phyloP scores from a whole-genome alignment of 2,113 vertebrate species.

The Oryzias celebensis region DNA sequence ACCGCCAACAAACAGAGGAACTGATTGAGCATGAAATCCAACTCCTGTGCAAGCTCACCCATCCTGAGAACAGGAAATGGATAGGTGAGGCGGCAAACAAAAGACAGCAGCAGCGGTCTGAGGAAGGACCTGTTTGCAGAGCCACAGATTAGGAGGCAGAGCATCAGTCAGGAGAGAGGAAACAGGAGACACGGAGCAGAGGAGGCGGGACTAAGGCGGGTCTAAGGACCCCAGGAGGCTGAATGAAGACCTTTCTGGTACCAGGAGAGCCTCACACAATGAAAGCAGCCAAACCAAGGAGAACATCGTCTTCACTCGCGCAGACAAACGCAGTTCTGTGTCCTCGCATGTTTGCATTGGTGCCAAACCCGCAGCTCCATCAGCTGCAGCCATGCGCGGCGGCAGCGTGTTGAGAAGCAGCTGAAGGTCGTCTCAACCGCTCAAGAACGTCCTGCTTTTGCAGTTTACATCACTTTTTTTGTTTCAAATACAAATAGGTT shows the following conservation, averaged over 20 bases:
- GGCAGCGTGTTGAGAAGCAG: constrained; percentile 26
- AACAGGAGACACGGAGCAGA: constrained; percentile 21
- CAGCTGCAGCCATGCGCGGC: constrained; percentile 49
- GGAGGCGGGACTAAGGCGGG: constrained; percentile 47
- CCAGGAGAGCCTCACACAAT: constrained; percentile 58
- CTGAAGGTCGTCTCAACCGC: constrained; percentile 1
- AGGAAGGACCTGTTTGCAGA: not conserved
- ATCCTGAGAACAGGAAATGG: constrained; percentile 34
- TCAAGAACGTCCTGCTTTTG: not conserved
- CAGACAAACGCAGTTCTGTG: constrained; percentile 50
- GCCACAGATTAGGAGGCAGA: constrained; percentile 25
- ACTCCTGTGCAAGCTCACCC: constrained; percentile 10
- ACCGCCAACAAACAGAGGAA: constrained; percentile 2
- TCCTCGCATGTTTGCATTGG: constrained; percentile 27
- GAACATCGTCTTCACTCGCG: constrained; percentile 41
- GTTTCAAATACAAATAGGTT: no score
- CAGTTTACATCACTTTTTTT: no score
- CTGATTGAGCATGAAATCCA: constrained; percentile 30
- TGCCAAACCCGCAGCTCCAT: constrained; percentile 40
- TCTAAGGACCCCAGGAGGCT: constrained; percentile 38
- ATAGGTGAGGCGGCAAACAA: constrained; percentile 17
- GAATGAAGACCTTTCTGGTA: constrained; percentile 64
- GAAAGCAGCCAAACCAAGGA: constrained; percentile 54
- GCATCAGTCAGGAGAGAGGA: constrained; percentile 23
- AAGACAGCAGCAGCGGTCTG: not conserved